Base-by-base conservation (phyloP, 2,797 vertebrate species). In the Trematomus bernacchii region DNA sequence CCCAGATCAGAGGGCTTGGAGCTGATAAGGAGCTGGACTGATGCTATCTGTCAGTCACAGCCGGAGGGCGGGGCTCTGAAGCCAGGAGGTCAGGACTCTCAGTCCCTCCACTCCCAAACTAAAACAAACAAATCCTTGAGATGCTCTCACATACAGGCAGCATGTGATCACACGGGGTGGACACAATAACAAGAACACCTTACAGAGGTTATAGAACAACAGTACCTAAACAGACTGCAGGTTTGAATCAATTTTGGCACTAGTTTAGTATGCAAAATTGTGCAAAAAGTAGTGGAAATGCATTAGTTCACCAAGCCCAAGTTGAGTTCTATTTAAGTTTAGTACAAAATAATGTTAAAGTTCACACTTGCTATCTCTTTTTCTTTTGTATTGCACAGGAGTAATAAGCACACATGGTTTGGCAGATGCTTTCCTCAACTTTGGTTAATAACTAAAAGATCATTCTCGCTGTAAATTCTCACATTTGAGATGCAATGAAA, bases 1-100 rank as follows among this genome's bases (percentile, higher is more conserved):
- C 85, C 78, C 73, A 85, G 85, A 88, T 87, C 85, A 86, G 89
- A 87, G 87, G 82, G 76, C 88, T 87, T 76, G 84, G 87, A 75
- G 53, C 86, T 89, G 94, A 95, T 95, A 94, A 95, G 87, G 82
- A 87, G 80, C 61, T 62, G 86, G 60, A 85, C 87, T 91, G 95
- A 95, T 95, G 90, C 83, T 95, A 95, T 95, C 94, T 93, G 92
- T 93, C 93, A 90, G 80, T 94, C 91, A 93, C 76, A 89, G 91
- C 87, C 85, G 60, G 86, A 91, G 90, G 90, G 88, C 76, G 90
- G 88, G 87, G 75, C 89, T 87, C 78, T 55, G 33, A 76, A 79
- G 78, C 83, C 85, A 82, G 69, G 69, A 73, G 89, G 87, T 92
- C 91, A 90, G 79, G 78, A 81, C 85, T 84, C 87, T 72, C 65